phyloP scores from a whole-genome alignment of 2,797 vertebrate species.

The Hydrocynus forskahlii region DNA sequence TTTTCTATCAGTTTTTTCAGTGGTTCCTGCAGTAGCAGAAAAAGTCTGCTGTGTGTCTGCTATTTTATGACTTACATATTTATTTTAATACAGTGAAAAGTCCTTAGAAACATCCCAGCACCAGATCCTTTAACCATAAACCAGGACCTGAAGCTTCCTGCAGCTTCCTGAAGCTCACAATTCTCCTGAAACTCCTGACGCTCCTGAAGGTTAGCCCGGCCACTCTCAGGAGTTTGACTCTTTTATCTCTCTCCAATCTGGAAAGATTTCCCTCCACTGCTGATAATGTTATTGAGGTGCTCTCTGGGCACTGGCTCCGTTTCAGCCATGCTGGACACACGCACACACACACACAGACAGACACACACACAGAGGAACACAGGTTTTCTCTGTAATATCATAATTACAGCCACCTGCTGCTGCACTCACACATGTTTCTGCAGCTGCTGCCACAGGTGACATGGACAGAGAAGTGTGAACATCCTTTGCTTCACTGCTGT shows the following conservation, averaged over 20 bases:
- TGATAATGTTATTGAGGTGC: constrained; percentile 32
- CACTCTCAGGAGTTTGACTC: neutral
- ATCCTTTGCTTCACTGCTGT: neutral
- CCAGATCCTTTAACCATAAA: too few relatives aligned
- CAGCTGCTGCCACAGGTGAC: constrained; percentile 1
- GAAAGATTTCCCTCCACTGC: constrained; percentile 29
- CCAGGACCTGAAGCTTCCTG: too few relatives aligned
- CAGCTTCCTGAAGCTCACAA: too few relatives aligned
- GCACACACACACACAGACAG: too few relatives aligned
- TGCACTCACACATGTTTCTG: constrained; percentile 34
- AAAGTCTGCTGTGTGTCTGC: too few relatives aligned
- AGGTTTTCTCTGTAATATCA: constrained; percentile 51
- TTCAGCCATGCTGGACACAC: constrained; percentile 1
- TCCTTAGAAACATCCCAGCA: too few relatives aligned
- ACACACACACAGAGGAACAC: too few relatives aligned
- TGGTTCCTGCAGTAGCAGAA: too few relatives aligned
- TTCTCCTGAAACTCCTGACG: too few relatives aligned
- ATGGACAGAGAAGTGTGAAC: neutral
- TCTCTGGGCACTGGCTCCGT: constrained; percentile 5
- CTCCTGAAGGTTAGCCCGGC: constrained; percentile 26
- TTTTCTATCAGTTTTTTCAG: too few relatives aligned
- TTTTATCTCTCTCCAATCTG: constrained; percentile 24
- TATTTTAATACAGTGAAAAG: too few relatives aligned
- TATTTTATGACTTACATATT: too few relatives aligned
- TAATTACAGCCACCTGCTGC: constrained; percentile 44